Percentiles rank a stretch among this genome's conserved stretches.
Conservation (phyloP, 1,140 invertebrate genomes). For the Stegodyphus dumicola region DNA sequence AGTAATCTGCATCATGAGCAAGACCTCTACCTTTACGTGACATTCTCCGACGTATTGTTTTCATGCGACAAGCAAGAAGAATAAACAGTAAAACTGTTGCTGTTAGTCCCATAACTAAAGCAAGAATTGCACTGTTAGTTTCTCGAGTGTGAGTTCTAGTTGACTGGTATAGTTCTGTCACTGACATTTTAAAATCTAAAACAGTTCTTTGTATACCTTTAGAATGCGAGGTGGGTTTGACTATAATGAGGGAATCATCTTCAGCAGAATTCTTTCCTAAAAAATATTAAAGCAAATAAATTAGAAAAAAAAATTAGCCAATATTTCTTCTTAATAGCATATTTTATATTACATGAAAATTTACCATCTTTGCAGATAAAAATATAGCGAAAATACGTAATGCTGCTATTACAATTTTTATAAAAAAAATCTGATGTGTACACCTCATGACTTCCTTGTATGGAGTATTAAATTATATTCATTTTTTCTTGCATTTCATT, state of each 20-base stretch:
- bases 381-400: too few species aligned
- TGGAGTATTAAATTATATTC: too few species aligned
- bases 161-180: conserved; percentile 58
- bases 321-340: neutral
- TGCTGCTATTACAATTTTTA: too few species aligned
- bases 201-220: conserved; percentile 28
- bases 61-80: conserved; percentile 83
- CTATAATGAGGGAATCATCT: conserved; percentile 1
- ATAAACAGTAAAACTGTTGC: conserved; percentile 80
- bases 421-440: too few species aligned
- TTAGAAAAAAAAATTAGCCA: neutral
- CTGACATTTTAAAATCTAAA: conserved; percentile 51
- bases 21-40: conserved; percentile 84
- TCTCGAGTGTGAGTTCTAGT: conserved; percentile 63
- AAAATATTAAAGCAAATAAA: neutral
- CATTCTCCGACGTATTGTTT: conserved; percentile 78
- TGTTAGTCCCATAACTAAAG: conserved; percentile 80
- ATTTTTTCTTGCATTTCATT: too few species aligned
- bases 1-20: conserved; percentile 94
- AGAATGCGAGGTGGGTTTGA: neutral
- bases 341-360: too few species aligned
- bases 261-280: neutral
- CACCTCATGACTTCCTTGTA: too few species aligned
- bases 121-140: conserved; percentile 80
- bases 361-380: too few species aligned